Percentiles rank a stretch among this genome's conserved stretches.
phyloP scores from a whole-genome alignment of 2,797 vertebrate species.

The Rhinella marina region DNA sequence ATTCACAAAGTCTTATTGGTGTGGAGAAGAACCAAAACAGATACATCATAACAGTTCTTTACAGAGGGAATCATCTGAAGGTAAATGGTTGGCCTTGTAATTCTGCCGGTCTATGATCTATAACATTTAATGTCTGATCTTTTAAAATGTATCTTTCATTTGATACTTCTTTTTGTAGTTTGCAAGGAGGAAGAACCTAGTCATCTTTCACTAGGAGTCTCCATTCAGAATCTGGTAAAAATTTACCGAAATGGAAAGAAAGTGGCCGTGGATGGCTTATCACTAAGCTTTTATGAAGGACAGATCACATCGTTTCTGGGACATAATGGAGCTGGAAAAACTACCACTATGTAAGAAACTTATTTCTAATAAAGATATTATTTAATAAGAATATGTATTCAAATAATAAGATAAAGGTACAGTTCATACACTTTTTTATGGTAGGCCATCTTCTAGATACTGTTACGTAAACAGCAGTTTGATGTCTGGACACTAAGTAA shows the following conservation, averaged over 20 bases:
- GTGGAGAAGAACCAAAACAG: constrained; percentile 83
- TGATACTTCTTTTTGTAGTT: constrained; percentile 70
- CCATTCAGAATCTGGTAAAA: constrained; percentile 94
- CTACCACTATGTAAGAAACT: constrained; percentile 93
- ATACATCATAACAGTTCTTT: constrained; percentile 72
- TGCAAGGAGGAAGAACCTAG: constrained; percentile 91
- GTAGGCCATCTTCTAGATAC: background rate
- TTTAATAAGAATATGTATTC: background rate
- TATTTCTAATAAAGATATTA: background rate
- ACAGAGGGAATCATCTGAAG: constrained; percentile 82
- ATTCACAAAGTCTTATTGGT: constrained; percentile 94
- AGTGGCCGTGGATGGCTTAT: constrained; percentile 91
- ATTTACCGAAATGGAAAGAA: constrained; percentile 95
- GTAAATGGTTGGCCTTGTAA: constrained; percentile 72
- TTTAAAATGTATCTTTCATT: background rate
- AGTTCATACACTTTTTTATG: background rate
- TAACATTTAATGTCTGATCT: background rate
- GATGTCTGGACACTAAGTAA: background rate
- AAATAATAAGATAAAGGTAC: background rate
- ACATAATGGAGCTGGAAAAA: constrained; percentile 98
- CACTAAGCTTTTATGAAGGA: constrained; percentile 93
- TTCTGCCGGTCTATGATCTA: background rate
- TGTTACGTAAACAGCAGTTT: background rate
- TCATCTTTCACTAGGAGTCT: constrained; percentile 92
- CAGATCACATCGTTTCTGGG: constrained; percentile 98